Conservation (phyloP, 1,140 invertebrate genomes). For the Aphidius ervi region DNA sequence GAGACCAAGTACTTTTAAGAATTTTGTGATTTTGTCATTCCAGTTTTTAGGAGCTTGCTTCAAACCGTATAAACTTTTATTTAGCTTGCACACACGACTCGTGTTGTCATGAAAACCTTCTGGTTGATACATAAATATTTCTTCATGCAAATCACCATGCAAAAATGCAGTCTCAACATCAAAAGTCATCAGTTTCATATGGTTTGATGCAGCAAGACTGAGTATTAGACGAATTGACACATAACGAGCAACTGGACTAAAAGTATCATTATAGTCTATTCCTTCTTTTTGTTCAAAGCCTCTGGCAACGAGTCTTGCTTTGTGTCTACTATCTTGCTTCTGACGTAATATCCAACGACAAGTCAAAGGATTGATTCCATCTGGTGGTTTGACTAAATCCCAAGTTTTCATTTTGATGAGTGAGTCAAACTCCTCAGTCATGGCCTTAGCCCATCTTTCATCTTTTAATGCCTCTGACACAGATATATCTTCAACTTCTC, state of each 20-base stretch:
- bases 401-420: constrained; percentile 24
- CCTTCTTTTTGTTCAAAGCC: constrained; percentile 40
- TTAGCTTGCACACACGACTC: constrained; percentile 24
- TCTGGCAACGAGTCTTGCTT: no score
- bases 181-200: constrained; percentile 37
- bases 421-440: not conserved
- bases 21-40: constrained; percentile 21
- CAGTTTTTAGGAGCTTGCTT: constrained; percentile 24
- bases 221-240: not conserved
- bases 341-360: no score
- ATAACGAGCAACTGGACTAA: constrained; percentile 6
- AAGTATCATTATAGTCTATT: constrained; percentile 31
- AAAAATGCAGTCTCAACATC: constrained; percentile 48
- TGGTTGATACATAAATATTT: constrained; percentile 42
- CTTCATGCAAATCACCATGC: constrained; percentile 38
- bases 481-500: constrained; percentile 10
- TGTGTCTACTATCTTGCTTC: no score
- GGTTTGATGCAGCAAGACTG: constrained; percentile 8
- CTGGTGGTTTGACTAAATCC: constrained; percentile 35
- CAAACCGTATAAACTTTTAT: constrained; percentile 23
- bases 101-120: constrained; percentile 26
- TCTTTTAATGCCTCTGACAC: constrained; percentile 2
- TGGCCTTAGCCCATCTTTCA: constrained; percentile 8
- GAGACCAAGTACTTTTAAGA: constrained; percentile 14
- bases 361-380: constrained; percentile 35